Conservation (phyloP, 1,140 invertebrate species). For the Chironomus tepperi region DNA sequence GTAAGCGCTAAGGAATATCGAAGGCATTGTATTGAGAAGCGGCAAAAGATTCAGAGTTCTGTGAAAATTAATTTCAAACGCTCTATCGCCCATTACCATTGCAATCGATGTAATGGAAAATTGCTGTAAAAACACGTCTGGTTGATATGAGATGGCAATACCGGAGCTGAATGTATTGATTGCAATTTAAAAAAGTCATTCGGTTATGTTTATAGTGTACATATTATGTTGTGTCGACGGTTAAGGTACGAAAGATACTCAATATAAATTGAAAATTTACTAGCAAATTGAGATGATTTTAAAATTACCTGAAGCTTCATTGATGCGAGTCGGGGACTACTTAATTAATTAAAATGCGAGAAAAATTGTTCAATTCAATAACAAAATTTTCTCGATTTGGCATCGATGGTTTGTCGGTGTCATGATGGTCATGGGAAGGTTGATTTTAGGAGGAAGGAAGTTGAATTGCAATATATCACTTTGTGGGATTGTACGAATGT, state of each 20-base stretch:
- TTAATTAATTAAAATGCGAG: not conserved
- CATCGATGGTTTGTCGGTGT: too few species aligned
- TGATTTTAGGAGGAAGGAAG: too few species aligned
- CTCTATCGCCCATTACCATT: not conserved
- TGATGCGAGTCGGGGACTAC: not conserved
- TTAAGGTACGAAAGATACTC: not conserved
- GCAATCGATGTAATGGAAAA: constrained; percentile 12
- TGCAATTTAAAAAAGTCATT: not conserved
- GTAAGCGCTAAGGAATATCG: not conserved
- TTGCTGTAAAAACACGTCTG: constrained; percentile 3
- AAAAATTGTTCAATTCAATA: too few species aligned
- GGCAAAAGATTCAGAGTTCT: not conserved
- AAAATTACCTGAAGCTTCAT: not conserved
- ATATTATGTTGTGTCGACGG: not conserved
- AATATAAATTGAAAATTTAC: not conserved
- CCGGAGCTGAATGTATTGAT: not conserved
- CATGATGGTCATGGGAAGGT: too few species aligned
- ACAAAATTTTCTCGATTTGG: too few species aligned
- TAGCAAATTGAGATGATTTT: constrained; percentile 3
- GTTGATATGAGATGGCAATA: not conserved
- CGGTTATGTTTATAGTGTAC: too few species aligned
- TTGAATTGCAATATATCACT: too few species aligned
- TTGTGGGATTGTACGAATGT: too few species aligned
- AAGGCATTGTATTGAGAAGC: not conserved
- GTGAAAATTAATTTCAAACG: constrained; percentile 2